A percentile compares a stretch with the other conserved stretches of the same genome.
These are phyloP conservation scores for Acipenser ruthenus DNA, from an alignment of 2,797 vertebrate species.

Conservation along the genomic window DNA sequence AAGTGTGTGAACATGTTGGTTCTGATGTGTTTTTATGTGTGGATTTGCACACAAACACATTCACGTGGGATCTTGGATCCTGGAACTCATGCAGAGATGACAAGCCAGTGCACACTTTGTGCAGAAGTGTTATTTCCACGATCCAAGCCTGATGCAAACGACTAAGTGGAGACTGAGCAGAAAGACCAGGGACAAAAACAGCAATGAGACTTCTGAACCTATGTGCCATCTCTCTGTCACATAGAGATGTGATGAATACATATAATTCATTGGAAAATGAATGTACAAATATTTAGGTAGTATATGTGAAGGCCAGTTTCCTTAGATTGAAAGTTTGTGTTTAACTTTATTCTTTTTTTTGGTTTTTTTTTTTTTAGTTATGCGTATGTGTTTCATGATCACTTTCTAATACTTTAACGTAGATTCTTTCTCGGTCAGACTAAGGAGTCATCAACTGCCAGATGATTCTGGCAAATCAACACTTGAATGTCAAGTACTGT, in stretches of 20 bases:
- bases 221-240: too few relatives aligned
- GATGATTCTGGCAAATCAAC: constrained; percentile 6
- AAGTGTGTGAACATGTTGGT: not conserved
- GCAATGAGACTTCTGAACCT: too few relatives aligned
- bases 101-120: too few relatives aligned
- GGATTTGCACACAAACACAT: not conserved
- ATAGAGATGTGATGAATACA: too few relatives aligned
- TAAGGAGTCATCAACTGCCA: not conserved
- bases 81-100: too few relatives aligned
- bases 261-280: too few relatives aligned
- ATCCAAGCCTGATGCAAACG: too few relatives aligned
- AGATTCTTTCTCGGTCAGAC: not conserved
- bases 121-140: too few relatives aligned
- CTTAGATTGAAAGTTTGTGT: not conserved
- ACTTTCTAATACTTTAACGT: not conserved
- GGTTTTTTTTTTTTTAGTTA: not conserved
- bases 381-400: not conserved
- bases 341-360: not conserved
- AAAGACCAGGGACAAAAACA: too few relatives aligned
- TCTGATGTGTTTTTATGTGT: constrained; percentile 21
- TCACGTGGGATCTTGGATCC: not conserved
- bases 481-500: constrained; percentile 30
- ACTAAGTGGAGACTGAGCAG: too few relatives aligned
- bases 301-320: not conserved
- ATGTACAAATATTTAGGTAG: too few relatives aligned